A percentile compares a stretch with the other conserved stretches of the same genome.
phyloP scores from a whole-genome alignment of 2,113 vertebrate species.

The Eulemur macaco region DNA sequence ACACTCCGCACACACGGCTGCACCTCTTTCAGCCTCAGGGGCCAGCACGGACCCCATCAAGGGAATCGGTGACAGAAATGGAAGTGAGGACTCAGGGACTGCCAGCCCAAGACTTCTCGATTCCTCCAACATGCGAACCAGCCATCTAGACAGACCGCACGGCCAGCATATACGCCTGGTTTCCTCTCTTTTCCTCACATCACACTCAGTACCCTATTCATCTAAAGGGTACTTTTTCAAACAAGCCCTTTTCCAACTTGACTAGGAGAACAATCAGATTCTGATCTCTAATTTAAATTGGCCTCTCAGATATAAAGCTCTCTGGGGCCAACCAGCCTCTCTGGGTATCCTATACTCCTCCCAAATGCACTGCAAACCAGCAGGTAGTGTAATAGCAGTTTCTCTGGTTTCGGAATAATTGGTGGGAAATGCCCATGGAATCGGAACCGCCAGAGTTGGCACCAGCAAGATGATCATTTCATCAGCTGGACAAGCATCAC shows the following conservation, averaged over 20 bases:
- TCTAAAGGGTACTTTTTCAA: background rate
- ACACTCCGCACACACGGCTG: background rate
- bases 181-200: background rate
- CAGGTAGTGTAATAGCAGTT: background rate
- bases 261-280: background rate
- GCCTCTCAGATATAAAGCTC: background rate
- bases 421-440: background rate
- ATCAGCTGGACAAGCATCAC: background rate
- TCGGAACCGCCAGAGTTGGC: background rate
- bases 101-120: background rate
- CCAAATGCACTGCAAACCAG: background rate
- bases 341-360: background rate
- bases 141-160: background rate
- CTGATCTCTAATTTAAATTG: background rate
- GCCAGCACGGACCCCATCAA: background rate
- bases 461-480: background rate
- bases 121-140: background rate
- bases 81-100: background rate
- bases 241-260: background rate
- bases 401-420: background rate
- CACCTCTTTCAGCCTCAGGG: background rate
- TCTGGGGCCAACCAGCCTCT: background rate
- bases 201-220: background rate
- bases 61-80: fast-evolving
- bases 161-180: background rate